A percentile compares a stretch with the other conserved stretches of the same genome.
phyloP scores from a whole-genome alignment of 92 coral and sea anemone species.

The Epizoanthus fatuus region DNA sequence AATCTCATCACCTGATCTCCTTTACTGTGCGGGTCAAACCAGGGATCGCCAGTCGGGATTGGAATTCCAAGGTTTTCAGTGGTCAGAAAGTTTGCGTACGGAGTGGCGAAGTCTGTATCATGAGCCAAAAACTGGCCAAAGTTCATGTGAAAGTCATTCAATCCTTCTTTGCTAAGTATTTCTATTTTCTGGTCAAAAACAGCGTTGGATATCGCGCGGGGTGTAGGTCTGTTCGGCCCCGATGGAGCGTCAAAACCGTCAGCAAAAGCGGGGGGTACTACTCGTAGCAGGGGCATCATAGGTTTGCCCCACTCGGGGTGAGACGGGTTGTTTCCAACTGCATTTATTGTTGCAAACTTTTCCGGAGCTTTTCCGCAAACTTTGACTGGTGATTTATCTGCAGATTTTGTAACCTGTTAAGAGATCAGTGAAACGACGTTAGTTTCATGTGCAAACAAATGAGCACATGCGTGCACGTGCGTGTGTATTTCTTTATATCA shows the following conservation, averaged over 20 bases:
- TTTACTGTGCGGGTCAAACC: conserved; percentile 96
- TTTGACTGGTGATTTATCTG: conserved; percentile 21
- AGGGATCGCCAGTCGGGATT: conserved; percentile 94
- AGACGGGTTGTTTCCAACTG: conserved; percentile 83
- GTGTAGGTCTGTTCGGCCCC: conserved; percentile 87
- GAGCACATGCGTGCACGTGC: no score
- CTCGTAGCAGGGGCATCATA: conserved; percentile 88
- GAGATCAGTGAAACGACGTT: background rate
- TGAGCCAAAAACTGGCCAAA: conserved; percentile 98
- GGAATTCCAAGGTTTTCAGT: conserved; percentile 95
- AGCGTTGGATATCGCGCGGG: conserved; percentile 90
- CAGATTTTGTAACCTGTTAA: conserved; percentile 52
- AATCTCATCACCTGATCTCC: conserved; percentile 98
- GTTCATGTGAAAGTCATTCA: conserved; percentile 95
- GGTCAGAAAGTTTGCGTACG: conserved; percentile 95
- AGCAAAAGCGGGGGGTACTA: conserved; percentile 80
- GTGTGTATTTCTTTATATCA: background rate
- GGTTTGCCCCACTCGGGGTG: conserved; percentile 94
- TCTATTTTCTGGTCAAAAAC: conserved; percentile 90
- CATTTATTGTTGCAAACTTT: conserved; percentile 86
- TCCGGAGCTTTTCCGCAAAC: conserved; percentile 7
- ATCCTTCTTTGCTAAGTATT: conserved; percentile 78
- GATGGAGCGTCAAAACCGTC: conserved; percentile 95
- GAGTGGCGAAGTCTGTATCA: conserved; percentile 98
- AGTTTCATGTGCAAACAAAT: background rate